Percentiles rank a stretch among this genome's conserved stretches.
Evolutionary conservation across 2,888 invertebrate genomes (phyloP).

Genomic region (Pseudococcus viburni): DNA sequence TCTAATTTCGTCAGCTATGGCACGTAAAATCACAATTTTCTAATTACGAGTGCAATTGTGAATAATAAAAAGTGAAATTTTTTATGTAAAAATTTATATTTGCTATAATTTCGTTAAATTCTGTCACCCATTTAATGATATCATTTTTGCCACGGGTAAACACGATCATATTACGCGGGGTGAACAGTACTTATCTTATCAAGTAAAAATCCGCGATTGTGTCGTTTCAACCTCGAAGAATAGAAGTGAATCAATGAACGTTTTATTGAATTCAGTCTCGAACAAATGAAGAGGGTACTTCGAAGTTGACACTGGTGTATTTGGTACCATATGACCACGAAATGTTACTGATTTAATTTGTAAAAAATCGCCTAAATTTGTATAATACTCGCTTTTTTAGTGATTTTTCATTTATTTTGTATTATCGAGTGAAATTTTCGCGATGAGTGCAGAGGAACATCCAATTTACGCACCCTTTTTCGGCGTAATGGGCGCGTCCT

Average conservation of each 20-base stretch:
- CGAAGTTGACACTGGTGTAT: not conserved
- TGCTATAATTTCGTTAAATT: no score
- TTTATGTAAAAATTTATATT: no score
- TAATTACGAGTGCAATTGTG: no score
- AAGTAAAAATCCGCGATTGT: not conserved
- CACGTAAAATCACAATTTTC: no score
- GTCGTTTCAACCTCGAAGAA: not conserved
- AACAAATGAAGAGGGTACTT: not conserved
- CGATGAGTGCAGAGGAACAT: constrained; percentile 69
- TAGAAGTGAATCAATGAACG: not conserved
- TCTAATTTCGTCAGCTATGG: no score
- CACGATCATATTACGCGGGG: no score
- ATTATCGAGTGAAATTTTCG: no score
- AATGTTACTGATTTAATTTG: not conserved
- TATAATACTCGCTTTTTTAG: not conserved
- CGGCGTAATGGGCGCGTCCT: constrained; percentile 99
- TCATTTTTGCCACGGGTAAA: no score
- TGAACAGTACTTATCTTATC: not conserved
- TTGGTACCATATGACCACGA: not conserved
- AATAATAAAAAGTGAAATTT: no score
- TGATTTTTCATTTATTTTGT: not conserved
- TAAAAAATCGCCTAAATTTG: not conserved
- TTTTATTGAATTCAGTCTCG: not conserved
- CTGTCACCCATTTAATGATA: no score
- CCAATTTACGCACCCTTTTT: constrained; percentile 99